phyloP scores from a whole-genome alignment of 2,797 vertebrate genomes.

The Labroides dimidiatus region DNA sequence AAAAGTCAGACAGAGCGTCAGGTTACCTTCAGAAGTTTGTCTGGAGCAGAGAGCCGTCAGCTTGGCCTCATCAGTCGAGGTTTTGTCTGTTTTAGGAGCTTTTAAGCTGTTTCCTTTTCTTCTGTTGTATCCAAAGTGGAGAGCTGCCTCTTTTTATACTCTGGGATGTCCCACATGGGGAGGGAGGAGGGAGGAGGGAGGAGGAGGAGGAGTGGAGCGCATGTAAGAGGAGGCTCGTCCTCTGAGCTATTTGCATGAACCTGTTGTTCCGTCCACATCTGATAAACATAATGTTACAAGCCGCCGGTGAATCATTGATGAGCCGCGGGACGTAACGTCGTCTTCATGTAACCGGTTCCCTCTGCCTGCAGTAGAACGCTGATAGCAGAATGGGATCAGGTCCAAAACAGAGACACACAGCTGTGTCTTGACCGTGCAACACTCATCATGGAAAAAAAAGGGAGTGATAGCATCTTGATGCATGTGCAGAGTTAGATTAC shows the following conservation, averaged over 20 bases:
- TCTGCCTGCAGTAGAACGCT: constrained; percentile 1
- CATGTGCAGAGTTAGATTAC: not conserved
- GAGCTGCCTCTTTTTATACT: constrained; percentile 68
- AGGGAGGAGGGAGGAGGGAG: not conserved
- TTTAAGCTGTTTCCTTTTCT: constrained; percentile 26
- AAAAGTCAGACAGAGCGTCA: constrained; percentile 7
- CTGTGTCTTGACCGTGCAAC: not conserved
- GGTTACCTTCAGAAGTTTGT: constrained; percentile 58
- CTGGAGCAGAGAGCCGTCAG: constrained; percentile 35
- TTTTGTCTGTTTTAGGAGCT: constrained; percentile 19
- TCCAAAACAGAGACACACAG: constrained; percentile 15
- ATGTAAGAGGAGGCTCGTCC: not conserved
- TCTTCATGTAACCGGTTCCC: constrained; percentile 39
- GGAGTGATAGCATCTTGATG: not conserved
- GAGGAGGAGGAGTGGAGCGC: not conserved
- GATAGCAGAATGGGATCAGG: not conserved
- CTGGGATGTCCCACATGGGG: constrained; percentile 42
- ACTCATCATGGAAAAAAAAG: not conserved
- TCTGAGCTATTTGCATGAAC: constrained; percentile 42
- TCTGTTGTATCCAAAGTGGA: constrained; percentile 32
- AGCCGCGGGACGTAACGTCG: constrained; percentile 16
- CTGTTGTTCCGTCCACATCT: constrained; percentile 34
- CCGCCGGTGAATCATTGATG: constrained; percentile 70
- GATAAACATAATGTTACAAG: constrained; percentile 40
- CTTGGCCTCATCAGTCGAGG: constrained; percentile 54